Evolutionary conservation across 92 coral and sea anemone species (phyloP).

Genomic region (Actinostola sp.): DNA sequence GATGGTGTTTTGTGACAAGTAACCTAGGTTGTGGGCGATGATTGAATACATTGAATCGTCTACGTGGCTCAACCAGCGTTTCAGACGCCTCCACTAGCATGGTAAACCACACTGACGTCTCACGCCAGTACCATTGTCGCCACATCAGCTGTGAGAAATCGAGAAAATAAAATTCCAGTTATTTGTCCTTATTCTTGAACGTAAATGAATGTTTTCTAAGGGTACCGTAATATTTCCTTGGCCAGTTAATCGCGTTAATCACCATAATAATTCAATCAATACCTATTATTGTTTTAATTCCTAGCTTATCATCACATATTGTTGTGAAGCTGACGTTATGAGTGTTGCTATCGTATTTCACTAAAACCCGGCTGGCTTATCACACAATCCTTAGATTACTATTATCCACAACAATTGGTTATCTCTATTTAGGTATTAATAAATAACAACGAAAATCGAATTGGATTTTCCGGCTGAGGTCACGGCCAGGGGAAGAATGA

Average conservation of each 20-base stretch:
- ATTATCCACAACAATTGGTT: no score
- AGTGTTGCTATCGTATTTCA: not conserved
- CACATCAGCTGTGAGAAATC: no score
- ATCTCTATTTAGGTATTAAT: no score
- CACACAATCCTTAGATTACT: not conserved
- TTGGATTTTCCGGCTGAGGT: no score
- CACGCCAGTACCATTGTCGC: not conserved
- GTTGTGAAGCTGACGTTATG: not conserved
- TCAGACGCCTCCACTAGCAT: not conserved
- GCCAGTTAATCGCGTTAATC: not conserved
- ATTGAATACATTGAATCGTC: constrained; percentile 9
- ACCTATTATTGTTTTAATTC: not conserved
- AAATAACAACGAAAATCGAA: no score
- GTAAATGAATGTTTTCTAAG: no score
- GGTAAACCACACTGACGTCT: not conserved
- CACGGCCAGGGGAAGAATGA: no score
- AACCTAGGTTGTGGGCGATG: constrained; percentile 14
- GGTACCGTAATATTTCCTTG: no score
- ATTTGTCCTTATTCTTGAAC: not conserved
- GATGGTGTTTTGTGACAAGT: not conserved
- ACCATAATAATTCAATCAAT: constrained; percentile 8
- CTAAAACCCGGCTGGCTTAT: not conserved
- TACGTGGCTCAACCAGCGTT: constrained; percentile 7
- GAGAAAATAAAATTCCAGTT: not conserved
- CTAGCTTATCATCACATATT: constrained; percentile 1